Base-by-base conservation (phyloP, 2,797 vertebrate species). In the Sorex maritimensis region DNA sequence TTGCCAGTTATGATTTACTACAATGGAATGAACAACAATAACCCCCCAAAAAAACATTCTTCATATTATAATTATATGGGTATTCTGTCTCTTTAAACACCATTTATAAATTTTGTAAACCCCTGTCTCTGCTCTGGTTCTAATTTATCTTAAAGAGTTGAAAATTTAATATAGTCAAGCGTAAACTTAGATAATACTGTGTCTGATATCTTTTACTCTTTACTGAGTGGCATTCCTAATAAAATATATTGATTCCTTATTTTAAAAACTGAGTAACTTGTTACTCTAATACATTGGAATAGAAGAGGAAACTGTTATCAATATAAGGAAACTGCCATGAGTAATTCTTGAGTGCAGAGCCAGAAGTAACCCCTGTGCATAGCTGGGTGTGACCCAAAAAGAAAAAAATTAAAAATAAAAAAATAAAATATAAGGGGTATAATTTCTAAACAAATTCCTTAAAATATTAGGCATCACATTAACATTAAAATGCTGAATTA, bases 401-500 rank as follows among this genome's bases (percentile, higher is more conserved):
- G 34, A 34, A 34, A 34, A 34, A 34, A 34, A 34, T 34, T 34
- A 34, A 34, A 34, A 34, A 34, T 34, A 34, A 34, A 34, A 34
- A 34, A 34, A 34, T 34, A 34, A 92, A 88, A 81, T 28, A 86
- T 17, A 44, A 0, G 24, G 0, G 5, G 69, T 19, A 34, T 68
- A 58, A 26, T 55, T 82, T 77, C 81, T 85, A 80, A 84, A 0
- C 3, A 67, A 94, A 2, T 9, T 0, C 14, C 77, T 5, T 88
- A 69, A 69, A 8, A 49, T 75, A n/a, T 81, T 23, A 91, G 83
- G 19, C 1, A 88, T 30, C 61, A 6, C 17, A 81, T 83, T 86
- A 63, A 84, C 24, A 95, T 94, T 92, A 73, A 94, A 93, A 17
- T 81, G 67, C 86, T 96, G 80, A 30, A 92, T 52, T 1, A 23